These are phyloP conservation scores for Oscheius sp. DNA, from an alignment of 2,888 invertebrate species.

Conservation along the genomic window DNA sequence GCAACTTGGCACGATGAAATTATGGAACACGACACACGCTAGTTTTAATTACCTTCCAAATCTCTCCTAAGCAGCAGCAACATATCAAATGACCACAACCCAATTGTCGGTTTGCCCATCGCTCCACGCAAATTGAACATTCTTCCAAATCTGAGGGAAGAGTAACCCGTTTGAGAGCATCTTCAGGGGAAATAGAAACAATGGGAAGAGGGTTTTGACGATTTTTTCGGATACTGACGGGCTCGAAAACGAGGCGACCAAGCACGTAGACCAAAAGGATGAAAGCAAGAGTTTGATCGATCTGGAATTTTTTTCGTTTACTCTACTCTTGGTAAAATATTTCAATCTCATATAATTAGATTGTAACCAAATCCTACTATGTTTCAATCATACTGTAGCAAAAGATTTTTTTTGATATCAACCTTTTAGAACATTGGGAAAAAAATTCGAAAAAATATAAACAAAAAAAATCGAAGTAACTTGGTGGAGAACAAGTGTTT, in stretches of 20 bases:
- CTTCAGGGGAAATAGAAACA: not conserved
- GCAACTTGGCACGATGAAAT: too few relatives aligned
- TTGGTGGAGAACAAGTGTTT: too few relatives aligned
- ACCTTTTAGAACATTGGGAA: too few relatives aligned
- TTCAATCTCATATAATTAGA: not conserved
- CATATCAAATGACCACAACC: conserved; percentile 35
- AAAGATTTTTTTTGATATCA: too few relatives aligned
- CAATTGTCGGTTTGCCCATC: conserved; percentile 35
- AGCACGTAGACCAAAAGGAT: conserved; percentile 27
- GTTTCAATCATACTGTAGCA: too few relatives aligned
- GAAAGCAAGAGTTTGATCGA: conserved; percentile 32
- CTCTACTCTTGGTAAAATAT: not conserved
- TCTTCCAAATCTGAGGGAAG: conserved; percentile 25
- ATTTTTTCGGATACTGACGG: conserved; percentile 27
- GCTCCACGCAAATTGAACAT: conserved; percentile 34
- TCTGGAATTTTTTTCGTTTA: not conserved
- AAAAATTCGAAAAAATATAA: too few relatives aligned
- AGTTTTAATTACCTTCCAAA: conserved; percentile 21
- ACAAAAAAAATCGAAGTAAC: too few relatives aligned
- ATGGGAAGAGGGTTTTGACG: not conserved
- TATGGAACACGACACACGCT: too few relatives aligned
- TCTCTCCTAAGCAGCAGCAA: conserved; percentile 39
- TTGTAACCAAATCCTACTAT: too few relatives aligned
- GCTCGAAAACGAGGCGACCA: conserved; percentile 32
- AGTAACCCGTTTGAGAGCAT: too few relatives aligned